phyloP scores from a whole-genome alignment of 1,140 invertebrate genomes.

The Pseudoatta argentina region DNA sequence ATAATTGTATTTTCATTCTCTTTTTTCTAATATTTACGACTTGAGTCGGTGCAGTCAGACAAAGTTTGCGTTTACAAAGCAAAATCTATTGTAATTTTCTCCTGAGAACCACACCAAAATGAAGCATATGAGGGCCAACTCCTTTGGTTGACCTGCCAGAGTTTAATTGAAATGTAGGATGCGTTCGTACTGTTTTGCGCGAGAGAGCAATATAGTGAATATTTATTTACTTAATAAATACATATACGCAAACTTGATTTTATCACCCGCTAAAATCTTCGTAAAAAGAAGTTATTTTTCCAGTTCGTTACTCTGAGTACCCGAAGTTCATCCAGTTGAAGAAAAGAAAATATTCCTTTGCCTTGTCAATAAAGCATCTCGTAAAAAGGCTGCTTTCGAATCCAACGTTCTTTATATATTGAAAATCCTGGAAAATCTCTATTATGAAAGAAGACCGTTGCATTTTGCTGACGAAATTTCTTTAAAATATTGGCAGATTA shows the following conservation, averaged over 20 bases:
- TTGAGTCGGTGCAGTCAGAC: background rate
- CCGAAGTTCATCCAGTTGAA: conserved; percentile 8
- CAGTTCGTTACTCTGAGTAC: conserved; percentile 41
- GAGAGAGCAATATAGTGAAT: background rate
- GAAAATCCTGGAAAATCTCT: conserved; percentile 41
- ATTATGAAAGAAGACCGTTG: background rate
- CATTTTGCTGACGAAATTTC: conserved; percentile 7
- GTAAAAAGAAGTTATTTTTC: conserved; percentile 15
- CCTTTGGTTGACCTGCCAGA: background rate
- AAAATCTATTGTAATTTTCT: conserved; percentile 22
- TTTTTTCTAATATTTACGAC: background rate
- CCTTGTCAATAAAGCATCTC: conserved; percentile 39
- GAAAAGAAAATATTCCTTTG: conserved; percentile 27
- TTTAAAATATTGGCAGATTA: background rate
- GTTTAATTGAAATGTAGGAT: conserved; percentile 16
- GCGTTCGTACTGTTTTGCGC: background rate
- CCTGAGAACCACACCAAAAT: background rate
- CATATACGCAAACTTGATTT: conserved; percentile 5
- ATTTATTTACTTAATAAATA: conserved; percentile 29
- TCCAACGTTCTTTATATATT: conserved; percentile 32
- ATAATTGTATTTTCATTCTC: conserved; percentile 18
- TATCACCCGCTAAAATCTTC: conserved; percentile 17
- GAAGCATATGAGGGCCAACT: background rate
- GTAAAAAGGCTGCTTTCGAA: conserved; percentile 22
- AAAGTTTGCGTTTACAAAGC: background rate